Evolutionary conservation across 2,888 invertebrate species (phyloP).

Genomic region (Apamea crenata): DNA sequence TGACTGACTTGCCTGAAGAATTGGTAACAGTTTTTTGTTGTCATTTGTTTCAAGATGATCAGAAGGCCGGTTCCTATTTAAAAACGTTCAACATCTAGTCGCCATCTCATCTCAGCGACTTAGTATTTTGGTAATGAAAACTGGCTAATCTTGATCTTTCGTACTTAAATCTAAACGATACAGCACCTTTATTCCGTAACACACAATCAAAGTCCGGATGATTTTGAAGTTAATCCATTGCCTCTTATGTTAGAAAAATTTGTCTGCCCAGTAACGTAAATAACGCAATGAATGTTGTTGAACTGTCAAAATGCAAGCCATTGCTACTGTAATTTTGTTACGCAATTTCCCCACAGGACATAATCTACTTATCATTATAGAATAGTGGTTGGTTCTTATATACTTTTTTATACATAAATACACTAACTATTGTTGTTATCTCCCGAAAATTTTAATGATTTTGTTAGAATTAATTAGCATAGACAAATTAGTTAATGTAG

Average conservation of each 20-base stretch:
- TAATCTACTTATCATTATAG: background rate
- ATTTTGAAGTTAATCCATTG: background rate
- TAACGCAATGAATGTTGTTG: background rate
- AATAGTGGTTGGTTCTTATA: background rate
- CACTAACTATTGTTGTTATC: background rate
- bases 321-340: too few species aligned
- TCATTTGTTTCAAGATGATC: background rate
- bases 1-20: background rate
- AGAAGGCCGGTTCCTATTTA: background rate
- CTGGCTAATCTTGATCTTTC: background rate
- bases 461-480: conserved; percentile 7
- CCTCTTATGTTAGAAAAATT: background rate
- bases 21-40: too few species aligned
- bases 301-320: too few species aligned
- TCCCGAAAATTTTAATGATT: background rate
- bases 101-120: background rate
- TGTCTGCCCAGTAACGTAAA: background rate
- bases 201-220: too few species aligned
- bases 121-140: background rate
- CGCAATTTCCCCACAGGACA: too few species aligned
- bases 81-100: background rate
- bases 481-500: conserved; percentile 10
- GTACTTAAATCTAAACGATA: background rate
- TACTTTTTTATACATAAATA: background rate
- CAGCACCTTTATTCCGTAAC: too few species aligned